Evolutionary conservation across 2,113 vertebrate species (phyloP).

Genomic region (Choloepus hoffmanni): DNA sequence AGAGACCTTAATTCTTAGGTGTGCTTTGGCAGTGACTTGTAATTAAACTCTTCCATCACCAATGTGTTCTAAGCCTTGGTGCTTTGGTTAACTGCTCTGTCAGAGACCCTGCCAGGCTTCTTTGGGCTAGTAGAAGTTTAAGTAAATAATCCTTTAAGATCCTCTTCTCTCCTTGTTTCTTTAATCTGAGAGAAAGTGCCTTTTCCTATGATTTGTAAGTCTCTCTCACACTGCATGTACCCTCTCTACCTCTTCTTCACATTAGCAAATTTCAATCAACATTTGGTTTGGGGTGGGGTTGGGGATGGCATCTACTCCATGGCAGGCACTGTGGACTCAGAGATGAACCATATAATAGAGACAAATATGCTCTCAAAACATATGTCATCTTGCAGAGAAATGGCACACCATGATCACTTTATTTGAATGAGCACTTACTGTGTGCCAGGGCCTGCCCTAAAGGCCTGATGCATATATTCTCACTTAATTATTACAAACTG

Average conservation of each 20-base stretch:
- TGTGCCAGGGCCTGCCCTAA: neutral
- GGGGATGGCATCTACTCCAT: neutral
- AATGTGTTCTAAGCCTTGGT: neutral
- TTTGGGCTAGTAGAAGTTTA: neutral
- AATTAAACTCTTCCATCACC: neutral
- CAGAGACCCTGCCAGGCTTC: neutral
- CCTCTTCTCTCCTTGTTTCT: neutral
- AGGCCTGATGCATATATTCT: neutral
- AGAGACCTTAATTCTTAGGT: neutral
- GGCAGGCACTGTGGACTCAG: neutral
- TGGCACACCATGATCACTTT: neutral
- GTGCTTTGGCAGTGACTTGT: neutral
- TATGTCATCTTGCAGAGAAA: neutral
- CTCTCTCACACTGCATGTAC: neutral
- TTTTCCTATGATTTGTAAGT: neutral
- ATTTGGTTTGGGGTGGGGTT: fast-evolving
- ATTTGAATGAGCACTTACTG: neutral
- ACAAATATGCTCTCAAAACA: neutral
- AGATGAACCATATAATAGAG: neutral
- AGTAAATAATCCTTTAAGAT: neutral
- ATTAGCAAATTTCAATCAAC: neutral
- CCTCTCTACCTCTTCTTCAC: neutral
- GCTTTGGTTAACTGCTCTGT: neutral
- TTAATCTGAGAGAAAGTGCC: neutral
- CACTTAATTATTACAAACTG: neutral